A percentile compares a stretch with the other conserved stretches of the same genome.
Evolutionary conservation across 2,888 invertebrate genomes (phyloP).

Genomic region (Agrotis ipsilon): DNA sequence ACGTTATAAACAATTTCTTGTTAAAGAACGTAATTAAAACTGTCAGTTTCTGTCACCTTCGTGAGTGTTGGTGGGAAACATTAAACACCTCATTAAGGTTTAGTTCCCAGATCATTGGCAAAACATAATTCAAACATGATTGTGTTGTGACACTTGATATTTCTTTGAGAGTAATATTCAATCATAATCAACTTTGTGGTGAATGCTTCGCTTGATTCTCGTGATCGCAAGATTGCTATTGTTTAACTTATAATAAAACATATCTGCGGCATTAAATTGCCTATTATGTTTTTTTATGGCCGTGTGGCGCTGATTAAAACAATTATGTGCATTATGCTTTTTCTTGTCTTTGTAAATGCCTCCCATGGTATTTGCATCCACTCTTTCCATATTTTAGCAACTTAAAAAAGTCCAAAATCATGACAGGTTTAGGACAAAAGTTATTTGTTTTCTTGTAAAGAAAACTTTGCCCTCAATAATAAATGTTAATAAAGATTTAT

Average conservation of each 20-base stretch:
- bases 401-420: background rate
- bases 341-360: conserved; percentile 16
- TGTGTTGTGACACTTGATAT: conserved; percentile 29
- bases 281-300: conserved; percentile 47
- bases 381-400: background rate
- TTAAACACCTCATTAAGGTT: conserved; percentile 21
- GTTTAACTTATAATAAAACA: conserved; percentile 36
- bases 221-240: conserved; percentile 46
- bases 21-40: background rate
- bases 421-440: background rate
- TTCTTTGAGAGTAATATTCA: conserved; percentile 33
- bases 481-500: conserved; percentile 21
- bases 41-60: conserved; percentile 13
- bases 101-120: conserved; percentile 30
- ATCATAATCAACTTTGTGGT: conserved; percentile 21
- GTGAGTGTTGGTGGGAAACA: conserved; percentile 27
- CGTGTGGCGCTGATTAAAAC: conserved; percentile 11
- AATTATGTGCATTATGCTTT: conserved; percentile 28
- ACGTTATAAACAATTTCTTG: background rate
- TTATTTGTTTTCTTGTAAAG: background rate
- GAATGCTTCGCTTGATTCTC: conserved; percentile 36
- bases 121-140: conserved; percentile 32
- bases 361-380: background rate
- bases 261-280: conserved; percentile 32
- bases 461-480: background rate